phyloP scores from a whole-genome alignment of 2,888 invertebrate genomes.

The Monopis laevigella region DNA sequence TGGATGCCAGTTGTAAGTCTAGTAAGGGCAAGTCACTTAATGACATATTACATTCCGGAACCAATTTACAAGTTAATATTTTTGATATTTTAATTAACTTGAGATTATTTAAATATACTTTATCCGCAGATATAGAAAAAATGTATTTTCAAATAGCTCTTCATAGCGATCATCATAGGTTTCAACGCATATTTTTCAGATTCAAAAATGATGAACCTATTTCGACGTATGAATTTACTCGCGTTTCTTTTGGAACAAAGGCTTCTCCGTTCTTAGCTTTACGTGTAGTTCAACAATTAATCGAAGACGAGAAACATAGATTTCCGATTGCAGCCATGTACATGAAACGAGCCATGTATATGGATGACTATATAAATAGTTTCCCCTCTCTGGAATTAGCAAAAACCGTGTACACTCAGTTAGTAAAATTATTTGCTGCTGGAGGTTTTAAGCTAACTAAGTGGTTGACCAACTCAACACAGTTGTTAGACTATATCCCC shows the following conservation, averaged over 20 bases:
- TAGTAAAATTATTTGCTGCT: conserved; percentile 16
- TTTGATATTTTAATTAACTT: conserved; percentile 17
- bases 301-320: conserved; percentile 11
- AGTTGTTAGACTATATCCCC: conserved; percentile 8
- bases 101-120: conserved; percentile 16
- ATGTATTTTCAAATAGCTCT: conserved; percentile 16
- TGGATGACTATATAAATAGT: conserved; percentile 18
- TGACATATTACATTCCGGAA: conserved; percentile 18
- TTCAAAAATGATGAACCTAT: not conserved
- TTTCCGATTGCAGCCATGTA: conserved; percentile 13
- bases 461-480: conserved; percentile 13
- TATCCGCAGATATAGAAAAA: conserved; percentile 18
- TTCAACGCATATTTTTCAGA: conserved; percentile 5
- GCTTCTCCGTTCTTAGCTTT: conserved; percentile 6
- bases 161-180: not conserved
- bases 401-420: not conserved
- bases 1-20: conserved; percentile 16
- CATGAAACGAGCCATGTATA: conserved; percentile 11
- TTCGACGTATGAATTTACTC: not conserved
- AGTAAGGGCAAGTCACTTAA: conserved; percentile 16
- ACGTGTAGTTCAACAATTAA: conserved; percentile 17
- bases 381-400: not conserved
- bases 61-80: conserved; percentile 18
- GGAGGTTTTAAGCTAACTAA: conserved; percentile 18
- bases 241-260: not conserved